A percentile compares a stretch with the other conserved stretches of the same genome.
phyloP scores from a whole-genome alignment of 2,113 vertebrate species.

The Choloepus hoffmanni region DNA sequence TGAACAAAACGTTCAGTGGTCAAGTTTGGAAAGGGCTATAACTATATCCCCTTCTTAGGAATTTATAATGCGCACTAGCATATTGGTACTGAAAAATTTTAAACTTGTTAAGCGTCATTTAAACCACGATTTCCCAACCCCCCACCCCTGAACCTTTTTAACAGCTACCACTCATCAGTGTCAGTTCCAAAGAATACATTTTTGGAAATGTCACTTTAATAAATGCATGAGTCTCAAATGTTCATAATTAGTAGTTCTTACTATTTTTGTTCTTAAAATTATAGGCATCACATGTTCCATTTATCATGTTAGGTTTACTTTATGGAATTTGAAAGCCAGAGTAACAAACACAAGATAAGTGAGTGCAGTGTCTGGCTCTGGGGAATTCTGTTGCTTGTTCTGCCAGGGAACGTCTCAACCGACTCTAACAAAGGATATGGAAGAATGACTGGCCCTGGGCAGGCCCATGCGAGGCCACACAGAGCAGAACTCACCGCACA shows the following conservation, averaged over 20 bases:
- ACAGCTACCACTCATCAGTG: background rate
- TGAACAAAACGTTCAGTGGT: background rate
- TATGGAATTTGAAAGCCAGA: background rate
- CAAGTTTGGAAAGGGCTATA: background rate
- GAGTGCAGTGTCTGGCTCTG: background rate
- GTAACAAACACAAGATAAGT: background rate
- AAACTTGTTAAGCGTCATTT: background rate
- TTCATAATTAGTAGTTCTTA: background rate
- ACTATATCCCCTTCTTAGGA: background rate
- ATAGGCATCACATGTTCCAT: background rate
- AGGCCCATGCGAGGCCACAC: rapidly evolving
- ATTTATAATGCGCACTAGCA: background rate
- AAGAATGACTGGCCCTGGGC: rapidly evolving
- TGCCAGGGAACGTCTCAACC: background rate
- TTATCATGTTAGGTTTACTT: background rate
- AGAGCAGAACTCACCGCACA: slow-evolving; percentile 93
- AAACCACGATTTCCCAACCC: background rate
- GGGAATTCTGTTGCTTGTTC: background rate
- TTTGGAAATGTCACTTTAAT: slow-evolving; percentile 11
- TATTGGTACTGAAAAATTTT: background rate
- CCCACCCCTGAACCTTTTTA: background rate
- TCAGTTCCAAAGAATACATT: background rate
- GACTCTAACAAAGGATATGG: rapidly evolving
- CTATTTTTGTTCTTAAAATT: slow-evolving; percentile 23
- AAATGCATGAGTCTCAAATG: background rate